Evolutionary conservation across 2,797 vertebrate genomes (phyloP), one percentile per base, ranked within the genome.

Genomic region (Thaleichthys pacificus): DNA sequence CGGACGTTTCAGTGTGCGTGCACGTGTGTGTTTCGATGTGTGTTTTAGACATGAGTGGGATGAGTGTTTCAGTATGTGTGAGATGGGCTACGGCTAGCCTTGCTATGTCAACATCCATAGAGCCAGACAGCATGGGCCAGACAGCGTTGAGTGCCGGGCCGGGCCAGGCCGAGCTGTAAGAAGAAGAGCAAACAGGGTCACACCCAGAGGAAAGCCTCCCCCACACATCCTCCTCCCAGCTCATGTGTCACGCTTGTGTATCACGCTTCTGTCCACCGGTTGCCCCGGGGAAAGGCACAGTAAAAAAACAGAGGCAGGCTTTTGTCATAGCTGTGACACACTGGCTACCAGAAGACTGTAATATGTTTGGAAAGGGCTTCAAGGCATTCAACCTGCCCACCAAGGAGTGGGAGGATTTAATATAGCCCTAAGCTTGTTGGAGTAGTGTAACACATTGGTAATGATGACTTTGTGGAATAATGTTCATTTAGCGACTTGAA

Each of bases 151-250:
- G 73, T 63, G 54, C n/a, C 49, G 65, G 69, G 38, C 38, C 54
- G 67, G 69, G 11, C 38, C 12, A 7, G 58, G 58, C 42, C 19
- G 6, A 4, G 19, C 38, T 42, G 19, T 4, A 56, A 24, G 11
- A 26, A 24, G 22, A 24, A 24, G 66, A 56, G 17, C 22, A 66
- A 66, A 66, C 64, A 66, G 19, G 19, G 60, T 51, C 69, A 51
- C 57, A 49, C 60, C 69, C 69, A 19, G n/a, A 51, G 38, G 58
- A 51, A 14, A 61, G 21, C 57, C 15, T 6, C 68, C 68, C 68
- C 57, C 68, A 61, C 68, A 69, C 68, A 69, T 69, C 66, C 66
- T 68, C 28, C 54, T 24, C 51, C 51, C 65, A 66, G 51, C 28
- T 57, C 66, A 28, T 56, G 66, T 68, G 24, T 68, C 66, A 57